These are phyloP conservation scores for Leptobrachium ailaonicum DNA, from an alignment of 2,113 vertebrate species.

Conservation along the genomic window DNA sequence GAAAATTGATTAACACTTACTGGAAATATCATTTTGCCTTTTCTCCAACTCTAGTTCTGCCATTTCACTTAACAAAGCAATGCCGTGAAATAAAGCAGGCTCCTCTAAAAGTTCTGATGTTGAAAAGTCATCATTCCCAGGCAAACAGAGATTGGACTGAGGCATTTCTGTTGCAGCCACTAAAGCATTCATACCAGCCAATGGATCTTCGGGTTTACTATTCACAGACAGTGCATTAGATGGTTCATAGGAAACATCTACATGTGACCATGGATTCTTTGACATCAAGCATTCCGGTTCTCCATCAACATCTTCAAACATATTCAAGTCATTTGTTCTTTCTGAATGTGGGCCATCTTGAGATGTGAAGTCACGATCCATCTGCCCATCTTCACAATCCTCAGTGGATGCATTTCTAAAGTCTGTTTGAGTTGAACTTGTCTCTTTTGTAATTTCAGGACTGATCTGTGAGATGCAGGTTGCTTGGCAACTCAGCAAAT, in stretches of 20 bases:
- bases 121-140: slow-evolving; percentile 55
- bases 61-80: slow-evolving; percentile 91
- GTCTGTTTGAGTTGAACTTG: slow-evolving; percentile 60
- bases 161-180: slow-evolving; percentile 85
- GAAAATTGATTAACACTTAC: slow-evolving; percentile 60
- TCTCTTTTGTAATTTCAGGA: slow-evolving; percentile 46
- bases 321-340: slow-evolving; percentile 46
- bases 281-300: slow-evolving; percentile 52
- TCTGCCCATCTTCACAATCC: slow-evolving; percentile 1
- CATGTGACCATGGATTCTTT: slow-evolving; percentile 53
- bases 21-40: slow-evolving; percentile 65
- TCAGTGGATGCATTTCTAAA: slow-evolving; percentile 48
- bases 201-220: slow-evolving; percentile 76
- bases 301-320: slow-evolving; percentile 52
- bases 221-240: slow-evolving; percentile 54
- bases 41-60: slow-evolving; percentile 84
- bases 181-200: slow-evolving; percentile 91
- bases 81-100: slow-evolving; percentile 84
- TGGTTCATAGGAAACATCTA: slow-evolving; percentile 55
- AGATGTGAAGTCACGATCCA: slow-evolving; percentile 56
- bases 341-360: slow-evolving; percentile 63
- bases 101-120: slow-evolving; percentile 60
- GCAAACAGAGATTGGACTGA: slow-evolving; percentile 71
- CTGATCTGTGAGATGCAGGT: slow-evolving; percentile 60
- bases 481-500: slow-evolving; percentile 63